A percentile compares a stretch with the other conserved stretches of the same genome.
These are phyloP conservation scores for Eueremaeus valkanovi DNA, from an alignment of 2,888 invertebrate genomes.

Conservation along the genomic window DNA sequence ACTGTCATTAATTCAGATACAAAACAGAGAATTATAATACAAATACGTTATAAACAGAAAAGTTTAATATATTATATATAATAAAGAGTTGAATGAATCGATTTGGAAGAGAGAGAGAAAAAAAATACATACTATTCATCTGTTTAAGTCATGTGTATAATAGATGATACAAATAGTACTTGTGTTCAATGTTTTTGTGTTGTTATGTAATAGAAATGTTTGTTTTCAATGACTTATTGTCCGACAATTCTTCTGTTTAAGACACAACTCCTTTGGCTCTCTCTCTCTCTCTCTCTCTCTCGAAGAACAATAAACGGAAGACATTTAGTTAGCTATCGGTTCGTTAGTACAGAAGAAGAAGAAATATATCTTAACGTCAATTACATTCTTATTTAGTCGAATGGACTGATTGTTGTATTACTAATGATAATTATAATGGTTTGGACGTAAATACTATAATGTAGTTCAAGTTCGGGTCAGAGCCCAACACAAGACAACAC, in stretches of 20 bases:
- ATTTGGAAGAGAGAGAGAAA: too few species aligned
- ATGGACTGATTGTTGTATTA: neutral
- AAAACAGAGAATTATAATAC: neutral
- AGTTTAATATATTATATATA: too few species aligned
- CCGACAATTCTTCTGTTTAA: neutral
- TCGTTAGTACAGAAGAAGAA: neutral
- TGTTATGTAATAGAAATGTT: neutral
- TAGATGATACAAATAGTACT: neutral
- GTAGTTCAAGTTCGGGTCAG: neutral
- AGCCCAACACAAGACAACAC: neutral
- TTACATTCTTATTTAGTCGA: neutral
- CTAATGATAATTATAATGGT: neutral
- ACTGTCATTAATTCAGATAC: too few species aligned
- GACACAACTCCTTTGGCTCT: neutral
- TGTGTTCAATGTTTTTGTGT: neutral
- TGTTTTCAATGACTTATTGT: neutral
- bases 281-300: neutral
- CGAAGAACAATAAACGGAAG: neutral
- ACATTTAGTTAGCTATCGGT: neutral
- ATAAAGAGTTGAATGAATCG: too few species aligned
- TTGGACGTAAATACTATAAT: neutral
- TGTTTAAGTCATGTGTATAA: neutral
- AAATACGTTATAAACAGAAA: neutral
- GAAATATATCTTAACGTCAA: too few species aligned
- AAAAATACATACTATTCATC: too few species aligned